Percentiles rank a stretch among this genome's conserved stretches.
Conservation (phyloP, 1,140 invertebrate genomes). For the Wiebesia pumilae region DNA sequence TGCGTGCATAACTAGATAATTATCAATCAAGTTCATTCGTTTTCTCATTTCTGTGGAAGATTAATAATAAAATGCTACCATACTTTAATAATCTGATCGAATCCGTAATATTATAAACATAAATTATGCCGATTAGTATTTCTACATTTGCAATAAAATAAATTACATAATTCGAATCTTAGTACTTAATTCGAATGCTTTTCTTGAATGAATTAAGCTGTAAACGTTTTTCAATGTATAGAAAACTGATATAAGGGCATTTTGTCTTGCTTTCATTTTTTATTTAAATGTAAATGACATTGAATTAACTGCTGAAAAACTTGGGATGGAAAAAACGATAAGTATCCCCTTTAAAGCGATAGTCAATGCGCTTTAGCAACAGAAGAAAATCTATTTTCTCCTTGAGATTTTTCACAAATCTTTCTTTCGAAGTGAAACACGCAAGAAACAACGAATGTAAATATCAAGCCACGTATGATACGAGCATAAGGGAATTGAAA, state of each 20-base stretch:
- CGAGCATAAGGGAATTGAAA: slow-evolving; percentile 32
- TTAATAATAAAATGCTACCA: not conserved
- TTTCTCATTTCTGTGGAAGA: not conserved
- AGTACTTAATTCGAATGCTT: too few relatives aligned
- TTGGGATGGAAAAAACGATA: not conserved
- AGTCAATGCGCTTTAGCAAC: not conserved
- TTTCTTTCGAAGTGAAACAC: not conserved
- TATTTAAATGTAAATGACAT: too few relatives aligned
- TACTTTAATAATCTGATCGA: not conserved
- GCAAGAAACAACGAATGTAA: not conserved
- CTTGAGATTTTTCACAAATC: not conserved
- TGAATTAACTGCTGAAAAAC: not conserved
- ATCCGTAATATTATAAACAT: too few relatives aligned
- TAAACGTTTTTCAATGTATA: too few relatives aligned
- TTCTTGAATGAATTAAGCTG: too few relatives aligned
- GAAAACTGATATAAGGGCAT: too few relatives aligned
- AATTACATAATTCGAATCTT: too few relatives aligned
- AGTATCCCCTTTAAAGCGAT: not conserved
- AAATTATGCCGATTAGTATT: too few relatives aligned
- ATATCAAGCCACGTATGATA: not conserved
- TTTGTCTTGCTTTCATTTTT: too few relatives aligned
- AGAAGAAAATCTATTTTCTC: not conserved
- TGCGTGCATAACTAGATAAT: not conserved
- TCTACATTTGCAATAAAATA: too few relatives aligned
- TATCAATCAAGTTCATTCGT: not conserved